Base-by-base conservation (phyloP, 2,113 vertebrate genomes). In the Galeopterus variegatus region DNA sequence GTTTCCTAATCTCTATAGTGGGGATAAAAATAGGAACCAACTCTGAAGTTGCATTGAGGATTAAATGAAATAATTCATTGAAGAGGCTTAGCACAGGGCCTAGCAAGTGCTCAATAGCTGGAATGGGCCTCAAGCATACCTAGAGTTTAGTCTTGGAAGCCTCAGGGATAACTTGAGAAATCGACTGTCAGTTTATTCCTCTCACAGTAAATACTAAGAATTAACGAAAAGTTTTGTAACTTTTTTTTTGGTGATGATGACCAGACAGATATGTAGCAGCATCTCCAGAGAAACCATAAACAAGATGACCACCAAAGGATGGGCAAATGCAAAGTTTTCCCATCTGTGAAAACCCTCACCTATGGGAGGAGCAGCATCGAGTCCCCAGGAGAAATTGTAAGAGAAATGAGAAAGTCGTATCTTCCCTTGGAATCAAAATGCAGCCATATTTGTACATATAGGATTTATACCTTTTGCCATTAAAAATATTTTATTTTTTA, bases 401-500 rank as follows among this genome's bases (percentile, higher is more conserved):
- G 3, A 31, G 48, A 65, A 50, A 33, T 52, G 15, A 76, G 52
- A 92, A 90, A 64, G 10, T 3, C 15, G 1, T 36, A 36, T 4
- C 50, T 92, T 52, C 33, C 28, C 58, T 75, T 70, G 5, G 26
- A 89, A 93, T 92, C 33, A 86, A 15, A 6, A 26, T 23, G 41
- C 0, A 94, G 12, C 41, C 45, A 48, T 36, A 72, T 60, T 72
- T 82, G 11, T 60, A 54, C 56, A 33, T 24, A 4, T 19, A 54
- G 4, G 10, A 70, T 62, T 54, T 58, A 72, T 67, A 19, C 21
- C 15, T 48, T 65, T 75, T 72, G 8, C 28, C 23, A 67, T 48
- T 88, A 60, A 91, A 96, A 45, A n/a, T 58, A 54, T 41, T 70
- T 82, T 70, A 58, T 83, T 75, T 24, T 45, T 95, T 87, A 85